Evolutionary conservation across 2,888 invertebrate species (phyloP).

Genomic region (Villa cingulata): DNA sequence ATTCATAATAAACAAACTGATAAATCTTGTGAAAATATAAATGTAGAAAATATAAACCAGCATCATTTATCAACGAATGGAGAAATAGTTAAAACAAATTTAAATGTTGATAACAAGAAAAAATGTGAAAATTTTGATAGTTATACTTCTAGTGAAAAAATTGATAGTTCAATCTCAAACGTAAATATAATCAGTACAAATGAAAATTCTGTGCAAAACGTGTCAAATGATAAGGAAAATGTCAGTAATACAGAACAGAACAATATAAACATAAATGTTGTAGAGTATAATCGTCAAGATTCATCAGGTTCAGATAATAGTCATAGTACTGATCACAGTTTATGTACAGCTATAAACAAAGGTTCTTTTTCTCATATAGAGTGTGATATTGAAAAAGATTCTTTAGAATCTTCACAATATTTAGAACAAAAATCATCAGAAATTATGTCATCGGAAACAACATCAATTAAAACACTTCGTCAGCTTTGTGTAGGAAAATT

Average conservation of each 20-base stretch:
- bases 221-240: not conserved
- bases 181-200: not conserved
- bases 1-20: no score
- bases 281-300: conserved; percentile 38
- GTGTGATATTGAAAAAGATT: conserved; percentile 37
- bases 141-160: not conserved
- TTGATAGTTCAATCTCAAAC: not conserved
- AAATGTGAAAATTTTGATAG: no score
- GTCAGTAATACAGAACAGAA: not conserved
- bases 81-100: no score
- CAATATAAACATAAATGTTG: not conserved
- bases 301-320: conserved; percentile 48
- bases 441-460: not conserved
- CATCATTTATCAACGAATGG: no score
- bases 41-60: no score
- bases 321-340: conserved; percentile 44
- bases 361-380: conserved; percentile 27
- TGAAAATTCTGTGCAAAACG: not conserved
- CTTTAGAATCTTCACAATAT: conserved; percentile 18
- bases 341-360: conserved; percentile 45
- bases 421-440: conserved; percentile 14
- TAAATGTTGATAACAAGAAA: no score
- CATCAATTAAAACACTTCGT: conserved; percentile 40
- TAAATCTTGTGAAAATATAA: no score
- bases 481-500: conserved; percentile 53